These are phyloP conservation scores for Catalaphyllia jardinei DNA, from an alignment of 64 coral and sea anemone species.

Conservation along the genomic window DNA sequence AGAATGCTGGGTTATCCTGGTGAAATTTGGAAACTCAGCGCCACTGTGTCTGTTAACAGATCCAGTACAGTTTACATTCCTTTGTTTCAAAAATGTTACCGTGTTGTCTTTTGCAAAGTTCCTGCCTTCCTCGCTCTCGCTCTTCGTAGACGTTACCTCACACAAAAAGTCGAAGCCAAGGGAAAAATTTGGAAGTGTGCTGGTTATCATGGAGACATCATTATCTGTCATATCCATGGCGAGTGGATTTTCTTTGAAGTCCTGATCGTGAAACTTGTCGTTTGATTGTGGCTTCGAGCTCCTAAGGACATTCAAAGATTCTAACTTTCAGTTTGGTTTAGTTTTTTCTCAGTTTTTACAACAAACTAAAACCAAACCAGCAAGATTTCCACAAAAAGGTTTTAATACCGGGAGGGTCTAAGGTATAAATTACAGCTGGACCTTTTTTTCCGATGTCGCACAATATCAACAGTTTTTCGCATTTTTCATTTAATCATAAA, in stretches of 20 bases:
- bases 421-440: too few species aligned
- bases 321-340: too few species aligned
- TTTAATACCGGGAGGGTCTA: too few species aligned
- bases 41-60: not conserved
- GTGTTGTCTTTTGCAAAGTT: not conserved
- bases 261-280: conserved; percentile 14
- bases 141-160: not conserved
- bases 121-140: not conserved
- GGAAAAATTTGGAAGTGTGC: conserved; percentile 75
- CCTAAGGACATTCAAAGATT: not conserved
- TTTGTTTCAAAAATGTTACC: not conserved
- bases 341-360: too few species aligned
- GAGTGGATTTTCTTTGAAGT: conserved; percentile 57
- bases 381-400: too few species aligned
- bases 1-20: not conserved
- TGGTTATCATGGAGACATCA: conserved; percentile 61
- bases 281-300: not conserved
- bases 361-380: too few species aligned
- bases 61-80: not conserved
- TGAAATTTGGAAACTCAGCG: not conserved
- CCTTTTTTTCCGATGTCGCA: too few species aligned
- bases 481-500: too few species aligned
- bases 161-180: conserved; percentile 76
- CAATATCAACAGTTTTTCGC: too few species aligned
- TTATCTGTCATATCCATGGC: conserved; percentile 82